Base-by-base conservation (phyloP, 2,888 invertebrate species). In the Leptogaster cylindrica region DNA sequence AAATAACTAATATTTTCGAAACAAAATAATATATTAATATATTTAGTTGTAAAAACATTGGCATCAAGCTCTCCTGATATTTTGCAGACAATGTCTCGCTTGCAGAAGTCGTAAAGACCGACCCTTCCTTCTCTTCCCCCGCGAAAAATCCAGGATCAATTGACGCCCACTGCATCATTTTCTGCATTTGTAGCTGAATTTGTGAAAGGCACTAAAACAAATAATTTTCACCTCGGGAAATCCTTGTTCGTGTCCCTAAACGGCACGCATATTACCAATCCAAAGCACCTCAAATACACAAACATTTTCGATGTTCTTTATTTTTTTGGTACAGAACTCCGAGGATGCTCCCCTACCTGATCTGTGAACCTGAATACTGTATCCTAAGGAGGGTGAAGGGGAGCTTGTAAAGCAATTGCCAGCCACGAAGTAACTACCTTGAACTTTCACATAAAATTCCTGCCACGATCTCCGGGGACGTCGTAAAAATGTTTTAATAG, bases 401-500 rank as follows among this genome's bases (percentile, higher is more conserved):
- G 16, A 27, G n/a, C n/a, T n/a, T 46, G 18, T 39, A 20, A 6
- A 12, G 20, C 2, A 39, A 8, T 36, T 6, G 10, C 16, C 41
- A 3, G 3, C 23, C 20, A 39, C 16, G 36, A 23, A 44, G 28
- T 61, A 44, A 16, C 61, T 44, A 66, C 66, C 66, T 66, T 66
- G 66, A 66, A 66, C 66, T 66, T 66, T 66, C 33, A 33, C 66
- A 66, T 66, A 66, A 66, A 66, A 66, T 66, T 66, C 55, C 27
- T 51, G 28, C 67, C 51, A 64, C 52, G 52, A 65, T 65, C 65
- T 68, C 68, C 28, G 50, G 68, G 65, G 65, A 65, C 50, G 58
- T 65, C 55, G 65, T 68, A 65, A 68, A 68, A 50, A 65, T 68
- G 50, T 58, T 68, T 68, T 65, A 68, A 68, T 68, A 58, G 68